A percentile compares a stretch with the other conserved stretches of the same genome.
These are phyloP conservation scores for Grammomys surdaster DNA, from an alignment of 2,113 vertebrate genomes.

Conservation along the genomic window DNA sequence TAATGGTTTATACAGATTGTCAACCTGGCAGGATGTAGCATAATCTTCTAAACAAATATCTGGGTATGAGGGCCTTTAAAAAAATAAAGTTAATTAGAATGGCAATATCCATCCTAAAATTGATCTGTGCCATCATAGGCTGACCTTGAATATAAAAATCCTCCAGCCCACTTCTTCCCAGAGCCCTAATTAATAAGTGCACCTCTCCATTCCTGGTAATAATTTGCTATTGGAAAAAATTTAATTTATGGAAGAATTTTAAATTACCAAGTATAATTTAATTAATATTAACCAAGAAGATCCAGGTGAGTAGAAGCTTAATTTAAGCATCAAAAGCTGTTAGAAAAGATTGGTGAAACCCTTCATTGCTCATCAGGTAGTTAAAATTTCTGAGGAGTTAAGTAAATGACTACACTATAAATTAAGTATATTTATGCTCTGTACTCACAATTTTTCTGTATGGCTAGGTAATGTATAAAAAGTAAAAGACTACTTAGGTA, in stretches of 20 bases:
- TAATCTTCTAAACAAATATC: not conserved
- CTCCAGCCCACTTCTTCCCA: not conserved
- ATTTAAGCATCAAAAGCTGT: not conserved
- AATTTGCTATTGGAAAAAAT: not conserved
- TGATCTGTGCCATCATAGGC: not conserved
- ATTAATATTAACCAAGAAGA: not conserved
- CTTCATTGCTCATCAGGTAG: not conserved
- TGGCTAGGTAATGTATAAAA: not conserved
- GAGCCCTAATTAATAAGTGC: too few species aligned
- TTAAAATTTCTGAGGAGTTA: not conserved
- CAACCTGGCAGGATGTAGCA: not conserved
- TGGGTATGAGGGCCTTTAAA: not conserved
- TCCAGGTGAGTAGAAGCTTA: not conserved
- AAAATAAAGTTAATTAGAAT: not conserved
- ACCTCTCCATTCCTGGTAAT: not conserved
- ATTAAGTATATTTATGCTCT: not conserved
- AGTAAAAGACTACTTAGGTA: not conserved
- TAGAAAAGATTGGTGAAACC: not conserved
- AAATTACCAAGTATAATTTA: not conserved
- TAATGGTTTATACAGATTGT: not conserved
- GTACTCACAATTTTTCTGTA: not conserved
- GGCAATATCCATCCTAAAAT: not conserved
- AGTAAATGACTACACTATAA: not conserved
- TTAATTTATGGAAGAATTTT: not conserved
- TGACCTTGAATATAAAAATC: not conserved